A percentile compares a stretch with the other conserved stretches of the same genome.
phyloP scores from a whole-genome alignment of 2,113 vertebrate species.

The Lophochroa leadbeateri region DNA sequence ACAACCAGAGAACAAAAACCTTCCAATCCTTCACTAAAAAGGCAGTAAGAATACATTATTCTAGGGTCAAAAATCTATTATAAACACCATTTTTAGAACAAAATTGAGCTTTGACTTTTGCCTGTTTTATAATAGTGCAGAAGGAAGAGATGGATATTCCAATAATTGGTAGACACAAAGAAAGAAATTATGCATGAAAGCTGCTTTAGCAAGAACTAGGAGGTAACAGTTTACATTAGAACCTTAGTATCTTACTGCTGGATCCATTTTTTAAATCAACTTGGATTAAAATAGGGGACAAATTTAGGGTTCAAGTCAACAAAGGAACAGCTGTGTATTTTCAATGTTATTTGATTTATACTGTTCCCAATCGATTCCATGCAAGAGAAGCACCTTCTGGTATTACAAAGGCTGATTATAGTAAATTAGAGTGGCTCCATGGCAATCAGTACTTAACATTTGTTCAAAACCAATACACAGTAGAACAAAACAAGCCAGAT shows the following conservation, averaged over 20 bases:
- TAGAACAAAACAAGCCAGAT: not conserved
- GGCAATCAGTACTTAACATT: not conserved
- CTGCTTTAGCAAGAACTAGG: not conserved
- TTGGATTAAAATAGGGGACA: not conserved
- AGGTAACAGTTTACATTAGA: not conserved
- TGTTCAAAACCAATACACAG: not conserved
- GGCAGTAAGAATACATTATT: not conserved
- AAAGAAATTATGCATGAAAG: not conserved
- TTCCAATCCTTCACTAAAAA: not conserved
- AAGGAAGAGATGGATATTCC: not conserved
- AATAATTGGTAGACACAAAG: not conserved
- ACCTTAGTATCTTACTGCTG: not conserved
- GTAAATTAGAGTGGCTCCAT: not conserved
- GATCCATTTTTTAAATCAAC: not conserved
- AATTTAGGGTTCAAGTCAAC: not conserved
- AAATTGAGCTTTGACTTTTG: not conserved
- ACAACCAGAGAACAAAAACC: not conserved
- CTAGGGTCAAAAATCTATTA: not conserved
- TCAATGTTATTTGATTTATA: not conserved
- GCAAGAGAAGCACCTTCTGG: slow-evolving; percentile 5
- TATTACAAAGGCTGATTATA: not conserved
- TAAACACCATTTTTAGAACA: not conserved
- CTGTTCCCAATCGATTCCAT: not conserved
- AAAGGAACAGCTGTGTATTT: slow-evolving; percentile 2
- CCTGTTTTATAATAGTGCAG: not conserved